Conservation (phyloP, 1,140 invertebrate species). For the Drosophila kohkoa region DNA sequence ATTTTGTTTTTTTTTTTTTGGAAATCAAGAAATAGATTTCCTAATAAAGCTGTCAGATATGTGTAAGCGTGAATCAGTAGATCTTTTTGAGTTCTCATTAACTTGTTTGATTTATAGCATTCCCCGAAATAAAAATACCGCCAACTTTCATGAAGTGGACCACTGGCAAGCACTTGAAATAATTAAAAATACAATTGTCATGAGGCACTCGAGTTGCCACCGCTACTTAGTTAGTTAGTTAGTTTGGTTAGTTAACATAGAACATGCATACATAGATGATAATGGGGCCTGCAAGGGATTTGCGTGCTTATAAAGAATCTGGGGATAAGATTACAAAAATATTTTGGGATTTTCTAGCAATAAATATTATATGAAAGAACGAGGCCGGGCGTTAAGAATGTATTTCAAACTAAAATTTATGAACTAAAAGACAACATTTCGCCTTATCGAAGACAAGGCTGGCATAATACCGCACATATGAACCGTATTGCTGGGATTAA, state of each 20-base stretch:
- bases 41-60: too few relatives aligned
- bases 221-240: too few relatives aligned
- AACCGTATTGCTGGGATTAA: slow-evolving; percentile 18
- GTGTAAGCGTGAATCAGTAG: too few relatives aligned
- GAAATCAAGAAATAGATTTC: too few relatives aligned
- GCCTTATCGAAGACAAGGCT: slow-evolving; percentile 24
- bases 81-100: too few relatives aligned
- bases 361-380: slow-evolving; percentile 45
- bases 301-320: slow-evolving; percentile 9
- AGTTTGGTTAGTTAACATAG: too few relatives aligned
- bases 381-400: slow-evolving; percentile 1
- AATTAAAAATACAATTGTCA: slow-evolving; percentile 37
- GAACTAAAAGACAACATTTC: slow-evolving; percentile 44
- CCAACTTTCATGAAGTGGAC: background rate
- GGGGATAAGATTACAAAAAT: slow-evolving; percentile 67
- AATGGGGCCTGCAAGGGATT: background rate
- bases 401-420: slow-evolving; percentile 31
- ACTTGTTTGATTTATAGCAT: background rate
- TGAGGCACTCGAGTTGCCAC: slow-evolving; percentile 5
- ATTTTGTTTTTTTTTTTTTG: too few relatives aligned
- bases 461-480: background rate
- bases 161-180: slow-evolving; percentile 6
- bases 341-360: slow-evolving; percentile 54
- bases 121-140: background rate
- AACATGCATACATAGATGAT: too few relatives aligned